Percentiles rank a stretch among this genome's conserved stretches.
These are phyloP conservation scores for Panulirus ornatus DNA, from an alignment of 1,140 invertebrate species.

Conservation along the genomic window DNA sequence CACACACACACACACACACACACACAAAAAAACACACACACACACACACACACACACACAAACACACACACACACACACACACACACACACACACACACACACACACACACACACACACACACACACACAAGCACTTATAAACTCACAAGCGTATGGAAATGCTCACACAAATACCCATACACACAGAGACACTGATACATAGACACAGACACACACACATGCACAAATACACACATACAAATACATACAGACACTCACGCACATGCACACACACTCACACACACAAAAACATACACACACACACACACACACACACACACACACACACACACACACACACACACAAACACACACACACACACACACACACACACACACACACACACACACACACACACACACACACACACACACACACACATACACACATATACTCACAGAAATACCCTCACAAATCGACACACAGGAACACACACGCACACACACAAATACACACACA, in stretches of 20 bases:
- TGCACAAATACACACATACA: constrained; percentile 28
- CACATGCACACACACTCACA: constrained; percentile 27
- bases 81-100: too few species aligned
- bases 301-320: constrained; percentile 44
- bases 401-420: constrained; percentile 14
- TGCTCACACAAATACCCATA: too few species aligned
- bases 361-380: constrained; percentile 38
- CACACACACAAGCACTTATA: too few species aligned
- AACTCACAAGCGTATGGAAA: too few species aligned
- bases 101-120: too few species aligned
- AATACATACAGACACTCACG: constrained; percentile 33
- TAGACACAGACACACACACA: constrained; percentile 45
- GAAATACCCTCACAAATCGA: neutral
- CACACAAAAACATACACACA: constrained; percentile 10
- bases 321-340: constrained; percentile 46
- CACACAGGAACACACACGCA: constrained; percentile 15
- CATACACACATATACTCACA: constrained; percentile 9
- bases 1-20: too few species aligned
- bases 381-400: constrained; percentile 27
- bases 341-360: constrained; percentile 35
- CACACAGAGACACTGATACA: neutral
- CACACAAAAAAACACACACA: too few species aligned
- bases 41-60: too few species aligned
- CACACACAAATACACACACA: constrained; percentile 20
- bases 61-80: too few species aligned